Evolutionary conservation across 92 coral and sea anemone species (phyloP).

Genomic region (Phymanthus crucifer): DNA sequence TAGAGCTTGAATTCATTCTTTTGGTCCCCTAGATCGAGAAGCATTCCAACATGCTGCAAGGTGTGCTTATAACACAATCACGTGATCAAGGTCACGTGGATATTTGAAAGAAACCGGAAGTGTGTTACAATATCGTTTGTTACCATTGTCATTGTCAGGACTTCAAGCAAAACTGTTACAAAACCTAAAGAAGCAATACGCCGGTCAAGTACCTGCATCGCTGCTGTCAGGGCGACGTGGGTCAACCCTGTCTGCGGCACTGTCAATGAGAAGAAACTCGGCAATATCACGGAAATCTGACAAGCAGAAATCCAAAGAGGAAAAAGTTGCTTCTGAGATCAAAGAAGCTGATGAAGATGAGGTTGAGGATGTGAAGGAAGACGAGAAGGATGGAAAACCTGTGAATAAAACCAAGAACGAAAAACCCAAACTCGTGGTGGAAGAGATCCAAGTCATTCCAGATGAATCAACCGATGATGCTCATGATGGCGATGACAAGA

Average conservation of each 20-base stretch:
- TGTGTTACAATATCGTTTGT: neutral
- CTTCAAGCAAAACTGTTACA: conserved; percentile 46
- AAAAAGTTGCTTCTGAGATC: conserved; percentile 10
- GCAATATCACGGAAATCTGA: conserved; percentile 55
- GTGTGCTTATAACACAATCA: no score
- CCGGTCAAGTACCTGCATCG: conserved; percentile 46
- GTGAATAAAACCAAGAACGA: conserved; percentile 1
- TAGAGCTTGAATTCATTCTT: no score
- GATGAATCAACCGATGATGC: conserved; percentile 35
- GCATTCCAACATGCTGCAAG: no score
- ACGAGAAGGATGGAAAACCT: conserved; percentile 2
- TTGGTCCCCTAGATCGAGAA: no score
- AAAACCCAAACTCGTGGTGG: conserved; percentile 4
- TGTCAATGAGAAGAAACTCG: conserved; percentile 43
- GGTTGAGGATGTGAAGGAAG: neutral
- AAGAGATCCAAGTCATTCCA: conserved; percentile 84
- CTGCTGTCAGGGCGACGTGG: conserved; percentile 46
- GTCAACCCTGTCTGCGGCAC: conserved; percentile 49
- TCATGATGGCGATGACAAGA: conserved; percentile 17
- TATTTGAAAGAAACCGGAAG: neutral
- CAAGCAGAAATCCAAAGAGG: conserved; percentile 24
- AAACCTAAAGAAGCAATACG: conserved; percentile 29
- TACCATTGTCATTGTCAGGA: neutral
- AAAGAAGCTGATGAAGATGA: conserved; percentile 3
- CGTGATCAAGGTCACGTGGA: neutral